Base-by-base conservation (phyloP, 2,888 invertebrate genomes). In the Lithophane leautieri region DNA sequence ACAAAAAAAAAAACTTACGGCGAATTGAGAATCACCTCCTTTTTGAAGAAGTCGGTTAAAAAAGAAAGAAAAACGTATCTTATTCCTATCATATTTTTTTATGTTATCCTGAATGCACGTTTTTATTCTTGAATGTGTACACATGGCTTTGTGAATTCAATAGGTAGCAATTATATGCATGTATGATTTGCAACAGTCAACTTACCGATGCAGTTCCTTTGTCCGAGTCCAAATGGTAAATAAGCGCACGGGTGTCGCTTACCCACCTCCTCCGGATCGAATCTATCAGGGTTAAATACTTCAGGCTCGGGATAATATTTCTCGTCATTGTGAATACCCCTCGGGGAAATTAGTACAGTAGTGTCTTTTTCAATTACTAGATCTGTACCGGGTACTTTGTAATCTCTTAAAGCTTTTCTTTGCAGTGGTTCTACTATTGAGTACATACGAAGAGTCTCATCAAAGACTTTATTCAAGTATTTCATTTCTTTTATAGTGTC, bases 211-310 rank as follows among this genome's bases (percentile, higher is more conserved):
- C 95, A 96, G 75, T 94, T 94, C 67, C 96, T 89, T 4, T 95
- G 95, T 12, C 95, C 95, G 44, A 91, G 89, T 61, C 95, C 95
- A 81, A 96, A 96, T 9, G 95, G 95, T 71, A 95, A 73, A 79
- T 92, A 96, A 4, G 93, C 93, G 80, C 93, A 94, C 0, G 92
- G 85, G 75, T 93, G 93, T 6, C 93, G 89, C 14, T 86, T 78
- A 34, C 87, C 89, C 56, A 85, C 89, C 40, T 91, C 92, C 62
- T 93, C 92, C 0, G 91, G 75, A 34, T 90, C 87, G 88, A 97
- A 97, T 76, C 96, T 90, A 56, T 96, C 95, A 4, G 97, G 97
- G 82, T 96, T 93, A 80, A 96, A 97, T 73, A 90, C 92, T 66
- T 92, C 87, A 14, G 97, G 96, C 19, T 96, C 88, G 0, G 93